These are phyloP conservation scores for Plutomurus gul DNA, from an alignment of 1,140 invertebrate genomes.

Conservation along the genomic window DNA sequence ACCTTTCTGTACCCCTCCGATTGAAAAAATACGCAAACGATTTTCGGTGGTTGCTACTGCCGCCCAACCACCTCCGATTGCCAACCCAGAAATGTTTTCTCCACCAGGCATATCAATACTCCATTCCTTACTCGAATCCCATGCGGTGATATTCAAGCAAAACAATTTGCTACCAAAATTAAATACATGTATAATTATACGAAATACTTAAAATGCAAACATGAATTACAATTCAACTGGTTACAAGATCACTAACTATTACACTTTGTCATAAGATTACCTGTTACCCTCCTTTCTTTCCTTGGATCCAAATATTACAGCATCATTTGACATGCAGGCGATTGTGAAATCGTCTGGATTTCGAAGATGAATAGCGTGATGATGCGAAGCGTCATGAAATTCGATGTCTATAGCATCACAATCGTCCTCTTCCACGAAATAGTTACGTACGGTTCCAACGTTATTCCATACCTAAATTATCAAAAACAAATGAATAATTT, in stretches of 20 bases:
- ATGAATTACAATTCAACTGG: no score
- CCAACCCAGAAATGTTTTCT: conserved; percentile 75
- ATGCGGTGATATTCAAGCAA: conserved; percentile 74
- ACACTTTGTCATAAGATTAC: conserved; percentile 55
- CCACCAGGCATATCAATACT: conserved; percentile 71
- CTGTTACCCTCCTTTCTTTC: conserved; percentile 62
- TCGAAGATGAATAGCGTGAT: conserved; percentile 86
- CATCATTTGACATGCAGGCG: conserved; percentile 78
- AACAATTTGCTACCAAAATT: conserved; percentile 67
- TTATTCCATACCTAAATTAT: conserved; percentile 77
- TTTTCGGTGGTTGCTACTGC: conserved; percentile 75
- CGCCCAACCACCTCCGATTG: conserved; percentile 73
- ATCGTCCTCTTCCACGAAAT: conserved; percentile 65
- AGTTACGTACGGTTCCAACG: conserved; percentile 77
- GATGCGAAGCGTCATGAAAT: conserved; percentile 88
- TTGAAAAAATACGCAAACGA: conserved; percentile 78
- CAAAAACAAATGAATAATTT: conserved; percentile 36
- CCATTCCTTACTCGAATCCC: conserved; percentile 89
- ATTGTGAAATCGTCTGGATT: conserved; percentile 80
- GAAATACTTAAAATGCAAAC: no score
- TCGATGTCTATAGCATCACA: conserved; percentile 84
- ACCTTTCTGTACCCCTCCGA: conserved; percentile 81
- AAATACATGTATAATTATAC: not conserved
- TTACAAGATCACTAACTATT: not conserved
- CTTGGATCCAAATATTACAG: conserved; percentile 77